Evolutionary conservation across 2,888 invertebrate species (phyloP).

Genomic region (Geophilus truncorum): DNA sequence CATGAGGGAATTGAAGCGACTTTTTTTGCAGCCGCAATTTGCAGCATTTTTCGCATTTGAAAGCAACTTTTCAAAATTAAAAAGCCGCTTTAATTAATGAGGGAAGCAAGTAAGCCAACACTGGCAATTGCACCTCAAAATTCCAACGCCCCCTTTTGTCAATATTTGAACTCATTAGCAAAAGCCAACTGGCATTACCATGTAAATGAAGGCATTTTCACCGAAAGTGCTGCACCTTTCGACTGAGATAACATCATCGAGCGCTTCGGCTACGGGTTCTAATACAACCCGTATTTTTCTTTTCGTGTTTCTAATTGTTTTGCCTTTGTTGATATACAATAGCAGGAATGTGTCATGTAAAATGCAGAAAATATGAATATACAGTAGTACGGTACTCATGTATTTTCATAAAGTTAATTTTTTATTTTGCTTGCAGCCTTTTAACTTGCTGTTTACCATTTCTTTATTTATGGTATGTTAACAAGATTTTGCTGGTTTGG

Average conservation of each 20-base stretch:
- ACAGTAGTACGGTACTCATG: too few relatives aligned
- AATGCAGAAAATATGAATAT: too few relatives aligned
- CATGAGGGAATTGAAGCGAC: neutral
- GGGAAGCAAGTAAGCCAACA: neutral
- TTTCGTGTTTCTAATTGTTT: neutral
- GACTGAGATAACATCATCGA: neutral
- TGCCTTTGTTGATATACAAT: too few relatives aligned
- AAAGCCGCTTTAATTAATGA: neutral
- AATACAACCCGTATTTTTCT: too few relatives aligned
- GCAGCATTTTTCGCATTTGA: neutral
- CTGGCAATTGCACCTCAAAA: neutral
- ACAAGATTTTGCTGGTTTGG: too few relatives aligned
- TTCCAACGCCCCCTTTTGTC: slow-evolving; percentile 1
- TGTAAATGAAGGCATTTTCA: slow-evolving; percentile 23
- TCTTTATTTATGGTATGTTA: too few relatives aligned
- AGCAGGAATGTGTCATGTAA: too few relatives aligned
- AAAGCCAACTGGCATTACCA: slow-evolving; percentile 24
- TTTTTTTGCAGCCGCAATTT: neutral
- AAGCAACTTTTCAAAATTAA: neutral
- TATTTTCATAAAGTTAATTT: too few relatives aligned
- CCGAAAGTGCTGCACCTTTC: neutral
- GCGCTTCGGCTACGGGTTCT: too few relatives aligned
- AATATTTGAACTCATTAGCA: slow-evolving; percentile 24
- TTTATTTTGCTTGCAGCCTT: too few relatives aligned
- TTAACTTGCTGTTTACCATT: too few relatives aligned